These are phyloP conservation scores for Agrotis clavis DNA, from an alignment of 2,888 invertebrate species.

Conservation along the genomic window DNA sequence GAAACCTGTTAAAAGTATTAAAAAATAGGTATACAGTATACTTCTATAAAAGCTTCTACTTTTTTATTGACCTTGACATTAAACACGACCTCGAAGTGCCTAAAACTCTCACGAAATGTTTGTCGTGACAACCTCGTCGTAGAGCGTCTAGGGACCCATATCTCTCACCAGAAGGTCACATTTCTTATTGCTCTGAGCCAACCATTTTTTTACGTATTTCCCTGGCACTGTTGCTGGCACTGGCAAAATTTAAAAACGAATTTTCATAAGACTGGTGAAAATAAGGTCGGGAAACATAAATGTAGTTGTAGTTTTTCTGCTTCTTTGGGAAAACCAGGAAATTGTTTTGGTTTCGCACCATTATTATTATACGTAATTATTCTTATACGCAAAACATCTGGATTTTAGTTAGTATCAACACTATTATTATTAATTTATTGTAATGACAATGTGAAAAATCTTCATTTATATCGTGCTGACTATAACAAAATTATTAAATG, in stretches of 20 bases:
- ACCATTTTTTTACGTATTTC: constrained; percentile 49
- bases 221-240: constrained; percentile 21
- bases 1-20: neutral
- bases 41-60: neutral
- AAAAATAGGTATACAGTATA: neutral
- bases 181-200: constrained; percentile 53
- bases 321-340: neutral
- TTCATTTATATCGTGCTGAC: no score
- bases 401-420: no score
- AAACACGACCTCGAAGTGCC: constrained; percentile 43
- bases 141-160: constrained; percentile 56
- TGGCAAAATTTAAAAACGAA: constrained; percentile 35
- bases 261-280: constrained; percentile 5
- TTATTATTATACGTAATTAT: neutral
- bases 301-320: neutral
- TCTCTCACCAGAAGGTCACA: constrained; percentile 54
- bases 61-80: constrained; percentile 14
- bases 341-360: no score
- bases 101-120: constrained; percentile 52
- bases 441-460: no score
- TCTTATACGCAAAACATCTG: no score
- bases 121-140: constrained; percentile 49
- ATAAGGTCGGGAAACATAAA: constrained; percentile 1
- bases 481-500: no score
- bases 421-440: no score